Evolutionary conservation across 53 echinoderm and acorn worm species (phyloP).

Genomic region (Henricia sp.): DNA sequence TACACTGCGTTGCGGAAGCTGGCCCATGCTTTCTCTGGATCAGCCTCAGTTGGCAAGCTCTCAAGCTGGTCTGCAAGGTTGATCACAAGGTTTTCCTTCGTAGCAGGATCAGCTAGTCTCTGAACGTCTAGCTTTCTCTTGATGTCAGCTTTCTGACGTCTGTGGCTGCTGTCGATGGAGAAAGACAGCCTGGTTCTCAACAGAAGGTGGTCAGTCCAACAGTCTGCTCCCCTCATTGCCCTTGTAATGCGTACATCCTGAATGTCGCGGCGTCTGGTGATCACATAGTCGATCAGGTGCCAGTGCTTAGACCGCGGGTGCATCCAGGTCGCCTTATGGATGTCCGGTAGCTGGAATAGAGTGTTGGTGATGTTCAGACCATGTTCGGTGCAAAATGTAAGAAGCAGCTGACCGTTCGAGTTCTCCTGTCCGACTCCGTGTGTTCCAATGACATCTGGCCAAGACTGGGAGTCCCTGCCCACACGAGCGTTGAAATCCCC

Average conservation of each 20-base stretch:
- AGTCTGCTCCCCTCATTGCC: constrained; percentile 48
- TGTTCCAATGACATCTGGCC: constrained; percentile 25
- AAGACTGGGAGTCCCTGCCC: constrained; percentile 23
- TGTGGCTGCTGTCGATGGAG: neutral
- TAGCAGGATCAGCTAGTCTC: neutral
- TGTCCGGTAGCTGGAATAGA: neutral
- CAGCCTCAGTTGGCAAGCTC: constrained; percentile 35
- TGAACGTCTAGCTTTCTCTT: constrained; percentile 6
- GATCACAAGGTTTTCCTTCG: constrained; percentile 11
- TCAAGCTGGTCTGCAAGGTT: constrained; percentile 51
- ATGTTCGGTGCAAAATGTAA: constrained; percentile 9
- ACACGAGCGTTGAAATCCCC: constrained; percentile 32
- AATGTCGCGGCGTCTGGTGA: constrained; percentile 39
- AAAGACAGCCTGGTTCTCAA: neutral
- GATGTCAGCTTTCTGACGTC: constrained; percentile 4
- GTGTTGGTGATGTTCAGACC: constrained; percentile 28
- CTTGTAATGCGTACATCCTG: constrained; percentile 23
- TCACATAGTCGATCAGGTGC: constrained; percentile 38
- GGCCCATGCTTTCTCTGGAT: constrained; percentile 17
- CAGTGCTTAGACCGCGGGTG: constrained; percentile 10
- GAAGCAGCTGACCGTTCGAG: constrained; percentile 51
- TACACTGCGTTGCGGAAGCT: constrained; percentile 21
- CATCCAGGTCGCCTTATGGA: constrained; percentile 25
- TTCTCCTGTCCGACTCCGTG: constrained; percentile 8
- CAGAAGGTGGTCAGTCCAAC: constrained; percentile 16